A percentile compares a stretch with the other conserved stretches of the same genome.
phyloP scores from a whole-genome alignment of 1,140 invertebrate species.

The Ceratina japonica region DNA sequence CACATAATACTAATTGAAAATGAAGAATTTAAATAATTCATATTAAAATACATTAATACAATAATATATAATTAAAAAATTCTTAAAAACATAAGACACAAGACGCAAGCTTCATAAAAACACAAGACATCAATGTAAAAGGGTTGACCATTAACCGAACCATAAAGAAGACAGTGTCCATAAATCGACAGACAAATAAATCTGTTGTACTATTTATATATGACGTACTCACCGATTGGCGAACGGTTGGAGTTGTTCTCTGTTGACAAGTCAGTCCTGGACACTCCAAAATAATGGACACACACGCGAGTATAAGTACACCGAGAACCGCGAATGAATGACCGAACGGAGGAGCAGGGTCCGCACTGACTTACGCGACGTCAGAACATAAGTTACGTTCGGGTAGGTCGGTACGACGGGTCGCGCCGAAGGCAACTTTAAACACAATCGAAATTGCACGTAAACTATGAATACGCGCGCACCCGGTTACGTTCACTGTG shows the following conservation, averaged over 20 bases:
- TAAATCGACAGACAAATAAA: conserved; percentile 9
- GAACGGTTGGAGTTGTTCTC: conserved; percentile 25
- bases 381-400: conserved; percentile 60
- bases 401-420: conserved; percentile 66
- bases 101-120: too few relatives aligned
- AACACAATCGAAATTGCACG: conserved; percentile 7
- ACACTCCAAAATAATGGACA: conserved; percentile 39
- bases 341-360: conserved; percentile 4
- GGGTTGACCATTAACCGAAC: too few relatives aligned
- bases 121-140: too few relatives aligned
- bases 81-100: too few relatives aligned
- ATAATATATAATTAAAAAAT: too few relatives aligned
- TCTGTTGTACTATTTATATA: not conserved
- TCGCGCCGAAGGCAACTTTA: conserved; percentile 59
- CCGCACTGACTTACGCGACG: conserved; percentile 3
- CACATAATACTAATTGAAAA: too few relatives aligned
- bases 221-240: conserved; percentile 14
- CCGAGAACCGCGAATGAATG: not conserved
- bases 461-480: conserved; percentile 32
- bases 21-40: too few relatives aligned
- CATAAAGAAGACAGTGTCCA: too few relatives aligned
- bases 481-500: conserved; percentile 22
- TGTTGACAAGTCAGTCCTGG: conserved; percentile 11
- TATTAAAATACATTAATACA: too few relatives aligned
- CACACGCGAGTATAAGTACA: conserved; percentile 46